These are phyloP conservation scores for Phrynocephalus forsythii DNA, from an alignment of 2,797 vertebrate species.

Conservation along the genomic window DNA sequence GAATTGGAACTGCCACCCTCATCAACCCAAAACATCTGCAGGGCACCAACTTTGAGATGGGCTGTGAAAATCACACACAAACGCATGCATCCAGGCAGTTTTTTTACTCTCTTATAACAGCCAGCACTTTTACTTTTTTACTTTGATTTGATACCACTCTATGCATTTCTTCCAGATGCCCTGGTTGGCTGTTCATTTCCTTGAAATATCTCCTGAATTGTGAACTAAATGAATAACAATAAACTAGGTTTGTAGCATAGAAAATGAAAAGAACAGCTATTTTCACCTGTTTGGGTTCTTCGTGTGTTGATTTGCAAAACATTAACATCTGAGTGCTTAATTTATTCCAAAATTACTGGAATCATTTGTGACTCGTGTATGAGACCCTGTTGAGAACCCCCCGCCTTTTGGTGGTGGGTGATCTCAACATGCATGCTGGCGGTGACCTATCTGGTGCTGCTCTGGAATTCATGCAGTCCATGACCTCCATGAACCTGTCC, in stretches of 20 bases:
- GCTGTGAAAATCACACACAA: slow-evolving; percentile 29
- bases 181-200: not conserved
- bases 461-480: too few species aligned
- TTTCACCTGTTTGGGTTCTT: not conserved
- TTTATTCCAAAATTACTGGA: not conserved
- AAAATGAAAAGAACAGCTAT: not conserved
- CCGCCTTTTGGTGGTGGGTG: too few species aligned
- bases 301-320: slow-evolving; percentile 10
- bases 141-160: not conserved
- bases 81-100: not conserved
- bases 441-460: too few species aligned
- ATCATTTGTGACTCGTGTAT: not conserved
- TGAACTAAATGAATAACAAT: not conserved
- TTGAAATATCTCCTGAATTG: slow-evolving; percentile 14
- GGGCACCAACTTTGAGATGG: not conserved
- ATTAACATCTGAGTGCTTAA: rapidly evolving
- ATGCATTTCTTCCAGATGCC: slow-evolving; percentile 8
- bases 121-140: slow-evolving; percentile 20
- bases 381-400: too few species aligned
- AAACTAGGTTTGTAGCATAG: slow-evolving; percentile 3
- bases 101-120: not conserved
- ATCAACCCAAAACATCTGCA: not conserved
- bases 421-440: too few species aligned
- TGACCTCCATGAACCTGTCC: too few species aligned
- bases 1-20: not conserved